Percentiles rank a stretch among this genome's conserved stretches.
Evolutionary conservation across 2,888 invertebrate species (phyloP).

Genomic region (Falcaria lacertinaria): DNA sequence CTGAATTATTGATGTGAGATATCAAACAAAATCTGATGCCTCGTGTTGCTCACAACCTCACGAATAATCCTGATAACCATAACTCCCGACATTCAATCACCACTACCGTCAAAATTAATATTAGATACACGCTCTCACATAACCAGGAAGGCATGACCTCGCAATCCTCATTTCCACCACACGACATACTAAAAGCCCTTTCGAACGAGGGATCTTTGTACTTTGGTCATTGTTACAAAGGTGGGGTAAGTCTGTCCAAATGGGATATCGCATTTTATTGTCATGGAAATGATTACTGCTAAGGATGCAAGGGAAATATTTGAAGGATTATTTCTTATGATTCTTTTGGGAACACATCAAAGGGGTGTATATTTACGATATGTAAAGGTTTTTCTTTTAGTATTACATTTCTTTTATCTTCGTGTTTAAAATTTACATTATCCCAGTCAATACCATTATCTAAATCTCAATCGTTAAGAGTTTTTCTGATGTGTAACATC

Average conservation of each 20-base stretch:
- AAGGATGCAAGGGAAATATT: not conserved
- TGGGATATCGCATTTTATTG: conserved; percentile 1
- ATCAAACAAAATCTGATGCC: no score
- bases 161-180: not conserved
- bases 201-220: not conserved
- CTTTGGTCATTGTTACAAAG: not conserved
- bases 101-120: not conserved
- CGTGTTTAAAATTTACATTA: no score
- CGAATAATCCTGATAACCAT: no score
- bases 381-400: no score
- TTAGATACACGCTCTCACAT: not conserved
- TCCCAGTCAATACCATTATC: no score
- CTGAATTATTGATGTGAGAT: no score
- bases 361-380: not conserved
- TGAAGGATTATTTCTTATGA: not conserved
- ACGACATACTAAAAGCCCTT: not conserved
- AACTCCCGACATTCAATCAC: not conserved
- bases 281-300: conserved; percentile 4
- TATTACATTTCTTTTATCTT: no score
- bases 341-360: not conserved
- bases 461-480: no score
- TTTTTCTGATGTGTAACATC: no score
- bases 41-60: no score
- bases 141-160: not conserved
- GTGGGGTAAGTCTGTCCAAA: not conserved